Conservation (phyloP, 1,140 invertebrate genomes). For the Lepidurus apus region DNA sequence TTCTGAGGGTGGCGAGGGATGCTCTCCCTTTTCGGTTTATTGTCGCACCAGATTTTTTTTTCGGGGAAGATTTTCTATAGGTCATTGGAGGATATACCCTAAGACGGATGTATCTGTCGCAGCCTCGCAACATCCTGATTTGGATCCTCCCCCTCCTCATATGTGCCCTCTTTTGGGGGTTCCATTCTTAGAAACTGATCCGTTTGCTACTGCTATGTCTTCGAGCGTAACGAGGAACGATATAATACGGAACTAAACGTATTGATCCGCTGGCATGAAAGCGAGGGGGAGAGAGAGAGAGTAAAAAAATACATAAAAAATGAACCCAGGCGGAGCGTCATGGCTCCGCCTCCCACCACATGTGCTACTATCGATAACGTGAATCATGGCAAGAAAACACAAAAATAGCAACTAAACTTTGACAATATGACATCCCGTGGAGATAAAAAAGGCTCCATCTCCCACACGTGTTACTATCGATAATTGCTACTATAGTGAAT, state of each 20-base stretch:
- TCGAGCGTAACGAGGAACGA: conserved; percentile 1
- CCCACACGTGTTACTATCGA: no score
- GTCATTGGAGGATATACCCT: background rate
- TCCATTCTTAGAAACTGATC: conserved; percentile 15
- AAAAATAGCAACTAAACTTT: background rate
- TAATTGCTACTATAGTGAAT: no score
- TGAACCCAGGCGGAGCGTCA: background rate
- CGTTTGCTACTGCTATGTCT: background rate
- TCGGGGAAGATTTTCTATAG: background rate
- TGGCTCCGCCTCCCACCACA: background rate
- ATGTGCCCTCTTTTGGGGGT: background rate
- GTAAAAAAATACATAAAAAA: no score
- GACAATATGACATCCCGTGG: background rate
- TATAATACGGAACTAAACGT: conserved; percentile 9
- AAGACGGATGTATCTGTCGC: background rate
- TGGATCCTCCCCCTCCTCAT: no score
- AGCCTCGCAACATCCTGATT: background rate
- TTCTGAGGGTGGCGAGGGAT: conserved; percentile 3
- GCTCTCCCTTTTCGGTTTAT: background rate
- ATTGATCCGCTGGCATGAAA: background rate
- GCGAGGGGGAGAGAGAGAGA: no score
- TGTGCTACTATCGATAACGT: conserved; percentile 17
- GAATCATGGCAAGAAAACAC: background rate
- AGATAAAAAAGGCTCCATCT: background rate
- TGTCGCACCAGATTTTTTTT: background rate